Conservation (phyloP, 2,888 invertebrate genomes). For the Aelia acuminata region DNA sequence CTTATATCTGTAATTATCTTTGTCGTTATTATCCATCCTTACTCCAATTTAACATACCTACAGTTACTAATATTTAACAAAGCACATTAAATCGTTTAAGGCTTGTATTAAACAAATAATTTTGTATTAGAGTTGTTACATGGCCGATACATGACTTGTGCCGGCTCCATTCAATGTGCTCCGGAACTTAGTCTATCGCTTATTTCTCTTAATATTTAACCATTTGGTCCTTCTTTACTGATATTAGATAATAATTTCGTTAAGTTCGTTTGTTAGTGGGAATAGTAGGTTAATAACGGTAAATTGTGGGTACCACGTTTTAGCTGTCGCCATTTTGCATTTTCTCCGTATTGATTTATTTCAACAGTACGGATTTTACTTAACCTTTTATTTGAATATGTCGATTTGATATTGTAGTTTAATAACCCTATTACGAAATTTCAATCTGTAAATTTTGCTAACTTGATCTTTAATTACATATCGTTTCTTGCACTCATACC, state of each 20-base stretch:
- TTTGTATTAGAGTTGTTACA: neutral
- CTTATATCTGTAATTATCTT: constrained; percentile 64
- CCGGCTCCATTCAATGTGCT: constrained; percentile 12
- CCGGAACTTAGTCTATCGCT: neutral
- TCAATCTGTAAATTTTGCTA: too few species aligned
- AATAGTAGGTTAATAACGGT: constrained; percentile 5
- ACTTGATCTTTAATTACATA: too few species aligned
- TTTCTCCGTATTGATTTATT: constrained; percentile 54
- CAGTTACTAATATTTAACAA: neutral
- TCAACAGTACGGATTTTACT: too few species aligned
- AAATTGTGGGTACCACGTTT: constrained; percentile 54
- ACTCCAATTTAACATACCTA: neutral
- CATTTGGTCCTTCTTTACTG: neutral
- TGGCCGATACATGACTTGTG: constrained; percentile 31
- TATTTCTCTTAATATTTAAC: neutral
- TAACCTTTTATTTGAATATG: too few species aligned
- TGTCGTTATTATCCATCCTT: constrained; percentile 62
- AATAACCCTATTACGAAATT: neutral
- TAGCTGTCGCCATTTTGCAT: constrained; percentile 61
- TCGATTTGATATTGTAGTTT: too few species aligned
- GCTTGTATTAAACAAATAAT: constrained; percentile 54
- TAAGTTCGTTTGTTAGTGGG: neutral
- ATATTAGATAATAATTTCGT: neutral
- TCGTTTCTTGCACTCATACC: neutral
- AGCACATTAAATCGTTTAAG: neutral